These are phyloP conservation scores for Elephantulus edwardii DNA, from an alignment of 2,113 vertebrate species.

Conservation along the genomic window DNA sequence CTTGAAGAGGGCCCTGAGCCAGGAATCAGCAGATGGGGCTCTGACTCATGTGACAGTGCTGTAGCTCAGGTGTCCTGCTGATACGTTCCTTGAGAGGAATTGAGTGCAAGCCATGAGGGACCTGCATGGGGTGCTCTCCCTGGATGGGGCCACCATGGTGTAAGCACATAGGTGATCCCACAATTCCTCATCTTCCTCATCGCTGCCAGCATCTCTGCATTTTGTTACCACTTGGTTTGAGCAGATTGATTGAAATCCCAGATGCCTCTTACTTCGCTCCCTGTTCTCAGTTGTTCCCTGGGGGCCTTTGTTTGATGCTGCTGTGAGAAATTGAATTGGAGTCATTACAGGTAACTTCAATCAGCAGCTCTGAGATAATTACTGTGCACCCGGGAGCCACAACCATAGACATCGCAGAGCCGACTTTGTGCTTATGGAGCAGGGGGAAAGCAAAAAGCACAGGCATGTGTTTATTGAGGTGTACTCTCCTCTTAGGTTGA, in stretches of 20 bases:
- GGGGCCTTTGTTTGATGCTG: slow-evolving; percentile 69
- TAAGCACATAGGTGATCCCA: neutral
- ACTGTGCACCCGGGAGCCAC: slow-evolving; percentile 30
- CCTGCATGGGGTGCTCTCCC: neutral
- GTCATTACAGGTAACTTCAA: slow-evolving; percentile 77
- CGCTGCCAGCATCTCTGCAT: neutral
- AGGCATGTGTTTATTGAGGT: neutral
- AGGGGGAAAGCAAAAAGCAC: slow-evolving; percentile 8
- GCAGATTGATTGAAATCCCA: slow-evolving; percentile 72
- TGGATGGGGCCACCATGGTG: neutral
- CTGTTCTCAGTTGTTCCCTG: slow-evolving; percentile 45
- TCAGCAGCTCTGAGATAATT: slow-evolving; percentile 73
- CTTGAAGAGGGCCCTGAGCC: neutral
- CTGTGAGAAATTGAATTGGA: slow-evolving; percentile 79
- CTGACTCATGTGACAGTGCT: neutral
- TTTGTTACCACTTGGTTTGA: slow-evolving; percentile 58
- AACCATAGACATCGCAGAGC: neutral
- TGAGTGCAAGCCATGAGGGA: neutral
- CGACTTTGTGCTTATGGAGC: slow-evolving; percentile 57
- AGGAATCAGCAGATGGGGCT: neutral
- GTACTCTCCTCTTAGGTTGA: slow-evolving; percentile 84
- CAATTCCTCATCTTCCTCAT: neutral
- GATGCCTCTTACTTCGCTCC: slow-evolving; percentile 63
- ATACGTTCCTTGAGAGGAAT: neutral
- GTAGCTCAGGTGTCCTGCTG: slow-evolving; percentile 22